phyloP scores from a whole-genome alignment of 1,140 invertebrate species.

The Drosophila guanche region DNA sequence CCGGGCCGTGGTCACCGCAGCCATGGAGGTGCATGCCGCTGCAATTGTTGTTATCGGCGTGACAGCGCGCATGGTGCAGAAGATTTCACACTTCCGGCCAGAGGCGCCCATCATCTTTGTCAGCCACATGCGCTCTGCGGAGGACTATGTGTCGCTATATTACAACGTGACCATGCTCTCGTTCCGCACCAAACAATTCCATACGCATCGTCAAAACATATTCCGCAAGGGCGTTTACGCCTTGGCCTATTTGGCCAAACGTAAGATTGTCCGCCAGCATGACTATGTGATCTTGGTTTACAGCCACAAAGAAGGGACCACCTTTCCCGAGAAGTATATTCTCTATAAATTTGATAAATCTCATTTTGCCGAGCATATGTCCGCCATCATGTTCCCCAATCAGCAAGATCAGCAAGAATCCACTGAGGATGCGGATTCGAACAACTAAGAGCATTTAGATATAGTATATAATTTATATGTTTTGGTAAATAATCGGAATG shows the following conservation, averaged over 20 bases:
- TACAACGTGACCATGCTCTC: conserved; percentile 72
- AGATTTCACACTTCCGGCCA: conserved; percentile 72
- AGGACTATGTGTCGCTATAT: conserved; percentile 63
- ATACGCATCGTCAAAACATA: conserved; percentile 30
- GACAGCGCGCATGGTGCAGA: conserved; percentile 72
- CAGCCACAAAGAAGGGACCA: conserved; percentile 31
- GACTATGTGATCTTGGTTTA: conserved; percentile 65
- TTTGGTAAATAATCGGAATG: conserved; percentile 46
- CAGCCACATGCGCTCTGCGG: conserved; percentile 68
- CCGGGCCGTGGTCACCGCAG: conserved; percentile 49
- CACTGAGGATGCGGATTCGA: neutral
- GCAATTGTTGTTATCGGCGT: conserved; percentile 65
- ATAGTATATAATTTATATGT: conserved; percentile 40
- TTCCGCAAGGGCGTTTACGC: conserved; percentile 56
- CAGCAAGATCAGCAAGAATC: neutral
- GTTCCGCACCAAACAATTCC: conserved; percentile 21
- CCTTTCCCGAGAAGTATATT: conserved; percentile 72
- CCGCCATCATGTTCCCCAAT: conserved; percentile 29
- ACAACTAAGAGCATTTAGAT: neutral
- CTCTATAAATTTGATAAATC: conserved; percentile 54
- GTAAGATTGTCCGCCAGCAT: conserved; percentile 34
- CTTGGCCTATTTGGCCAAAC: conserved; percentile 52
- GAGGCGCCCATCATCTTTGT: conserved; percentile 61
- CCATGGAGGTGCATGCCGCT: conserved; percentile 59
- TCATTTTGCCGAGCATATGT: conserved; percentile 54